Percentiles rank a stretch among this genome's conserved stretches.
These are phyloP conservation scores for Entomobrya multifasciata DNA, from an alignment of 2,888 invertebrate species.

Conservation along the genomic window DNA sequence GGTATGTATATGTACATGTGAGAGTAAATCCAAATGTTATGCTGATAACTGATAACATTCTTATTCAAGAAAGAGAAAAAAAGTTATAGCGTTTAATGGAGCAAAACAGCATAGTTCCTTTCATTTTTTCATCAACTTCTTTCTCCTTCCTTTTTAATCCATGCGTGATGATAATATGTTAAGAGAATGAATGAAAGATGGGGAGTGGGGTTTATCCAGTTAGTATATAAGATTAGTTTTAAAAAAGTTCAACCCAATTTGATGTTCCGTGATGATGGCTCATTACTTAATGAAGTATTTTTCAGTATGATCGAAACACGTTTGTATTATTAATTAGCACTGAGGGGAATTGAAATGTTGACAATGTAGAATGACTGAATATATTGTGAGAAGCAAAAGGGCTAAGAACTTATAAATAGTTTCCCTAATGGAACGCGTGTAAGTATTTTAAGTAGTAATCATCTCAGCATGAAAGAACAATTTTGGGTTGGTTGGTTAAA, in stretches of 20 bases:
- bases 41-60: neutral
- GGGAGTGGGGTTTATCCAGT: neutral
- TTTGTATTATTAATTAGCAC: conserved; percentile 13
- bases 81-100: conserved; percentile 50
- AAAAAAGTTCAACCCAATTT: conserved; percentile 27
- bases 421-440: neutral
- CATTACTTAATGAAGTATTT: conserved; percentile 68
- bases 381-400: too few relatives aligned
- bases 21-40: neutral
- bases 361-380: conserved; percentile 13
- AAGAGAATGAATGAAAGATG: conserved; percentile 63
- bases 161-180: conserved; percentile 22
- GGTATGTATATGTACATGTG: neutral
- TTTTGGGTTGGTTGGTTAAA: conserved; percentile 35
- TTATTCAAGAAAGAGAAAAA: neutral
- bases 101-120: conserved; percentile 20
- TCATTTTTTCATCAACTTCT: neutral
- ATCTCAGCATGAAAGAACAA: conserved; percentile 14
- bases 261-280: conserved; percentile 60
- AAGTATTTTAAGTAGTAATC: neutral
- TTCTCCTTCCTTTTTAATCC: conserved; percentile 48
- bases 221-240: neutral
- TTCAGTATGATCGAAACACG: neutral
- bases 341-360: neutral
- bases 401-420: conserved; percentile 23